A percentile compares a stretch with the other conserved stretches of the same genome.
Conservation (phyloP, 2,113 vertebrate species). For the Datnioides undecimradiatus region DNA sequence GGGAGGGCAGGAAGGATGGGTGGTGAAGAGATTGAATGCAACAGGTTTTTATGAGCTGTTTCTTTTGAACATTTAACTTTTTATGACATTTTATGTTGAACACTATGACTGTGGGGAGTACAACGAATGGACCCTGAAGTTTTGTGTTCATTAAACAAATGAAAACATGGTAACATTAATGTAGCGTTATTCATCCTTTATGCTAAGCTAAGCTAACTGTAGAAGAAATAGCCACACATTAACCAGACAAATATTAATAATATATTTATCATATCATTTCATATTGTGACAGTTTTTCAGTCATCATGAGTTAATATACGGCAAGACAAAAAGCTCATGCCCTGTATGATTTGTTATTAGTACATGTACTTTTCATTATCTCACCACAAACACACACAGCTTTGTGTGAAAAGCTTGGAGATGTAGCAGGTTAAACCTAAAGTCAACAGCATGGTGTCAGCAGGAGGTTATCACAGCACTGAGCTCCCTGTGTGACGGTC, state of each 20-base stretch:
- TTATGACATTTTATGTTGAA: background rate
- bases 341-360: background rate
- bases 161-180: no score
- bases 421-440: slow-evolving; percentile 58
- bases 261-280: background rate
- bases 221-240: no score
- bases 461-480: slow-evolving; percentile 67
- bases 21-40: slow-evolving; percentile 31
- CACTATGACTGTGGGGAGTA: background rate
- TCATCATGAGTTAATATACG: slow-evolving; percentile 33
- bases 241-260: no score
- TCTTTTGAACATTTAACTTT: background rate
- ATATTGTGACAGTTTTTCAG: background rate
- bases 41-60: background rate
- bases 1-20: slow-evolving; percentile 63
- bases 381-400: slow-evolving; percentile 3
- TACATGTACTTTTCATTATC: background rate
- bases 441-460: slow-evolving; percentile 69
- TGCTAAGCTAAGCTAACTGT: no score
- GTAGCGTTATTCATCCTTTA: no score
- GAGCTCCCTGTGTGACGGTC: slow-evolving; percentile 21
- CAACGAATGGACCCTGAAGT: no score
- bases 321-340: background rate
- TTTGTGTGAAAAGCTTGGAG: slow-evolving; percentile 31
- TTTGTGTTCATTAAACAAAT: no score